A percentile compares a stretch with the other conserved stretches of the same genome.
Evolutionary conservation across 2,797 vertebrate genomes (phyloP).

Genomic region (Oryzias dopingdopingensis): DNA sequence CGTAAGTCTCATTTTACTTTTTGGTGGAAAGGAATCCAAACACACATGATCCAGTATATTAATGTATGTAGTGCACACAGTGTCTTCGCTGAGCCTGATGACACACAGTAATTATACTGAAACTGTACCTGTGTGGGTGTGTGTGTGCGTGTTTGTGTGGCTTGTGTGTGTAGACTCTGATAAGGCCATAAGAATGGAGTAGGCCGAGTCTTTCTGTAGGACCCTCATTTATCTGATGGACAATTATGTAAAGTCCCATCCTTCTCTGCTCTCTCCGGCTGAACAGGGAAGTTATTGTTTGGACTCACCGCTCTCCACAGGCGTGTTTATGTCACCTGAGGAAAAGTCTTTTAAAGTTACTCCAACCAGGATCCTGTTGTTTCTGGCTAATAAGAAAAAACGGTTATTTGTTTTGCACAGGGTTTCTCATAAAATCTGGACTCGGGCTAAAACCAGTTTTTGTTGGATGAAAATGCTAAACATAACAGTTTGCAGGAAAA

Average conservation of each 20-base stretch:
- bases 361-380: no score
- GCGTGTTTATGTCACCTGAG: constrained; percentile 9
- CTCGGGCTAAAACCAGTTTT: no score
- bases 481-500: no score
- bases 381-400: no score
- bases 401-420: no score
- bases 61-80: constrained; percentile 49
- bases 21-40: constrained; percentile 47
- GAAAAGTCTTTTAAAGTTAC: no score
- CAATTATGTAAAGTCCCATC: constrained; percentile 60
- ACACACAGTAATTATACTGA: constrained; percentile 56
- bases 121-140: constrained; percentile 44
- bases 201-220: constrained; percentile 22
- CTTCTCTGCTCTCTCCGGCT: constrained; percentile 41
- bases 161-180: constrained; percentile 21
- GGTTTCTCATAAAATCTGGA: no score
- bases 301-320: constrained; percentile 46
- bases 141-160: background rate
- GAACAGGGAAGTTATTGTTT: constrained; percentile 83
- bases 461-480: no score
- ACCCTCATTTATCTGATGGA: constrained; percentile 59
- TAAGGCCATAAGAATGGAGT: constrained; percentile 57
- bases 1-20: constrained; percentile 35
- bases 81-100: constrained; percentile 40
- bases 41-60: constrained; percentile 20